phyloP scores from a whole-genome alignment of 2,113 vertebrate species.

The Catharus bicknelli region DNA sequence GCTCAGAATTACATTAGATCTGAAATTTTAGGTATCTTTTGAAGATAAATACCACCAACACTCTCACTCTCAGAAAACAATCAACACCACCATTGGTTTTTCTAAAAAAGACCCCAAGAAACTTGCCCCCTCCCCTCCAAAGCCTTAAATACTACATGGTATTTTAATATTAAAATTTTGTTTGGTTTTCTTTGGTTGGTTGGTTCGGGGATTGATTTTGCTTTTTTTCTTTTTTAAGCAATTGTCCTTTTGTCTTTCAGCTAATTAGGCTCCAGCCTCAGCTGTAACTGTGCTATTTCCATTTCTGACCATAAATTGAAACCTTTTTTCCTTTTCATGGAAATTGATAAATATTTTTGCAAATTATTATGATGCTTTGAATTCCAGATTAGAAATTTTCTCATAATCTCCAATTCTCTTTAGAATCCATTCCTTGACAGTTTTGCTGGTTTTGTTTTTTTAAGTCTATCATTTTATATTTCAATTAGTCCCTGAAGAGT shows the following conservation, averaged over 20 bases:
- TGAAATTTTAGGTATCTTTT: neutral
- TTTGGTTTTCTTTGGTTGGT: neutral
- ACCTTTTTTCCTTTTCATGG: neutral
- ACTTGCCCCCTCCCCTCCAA: accelerated
- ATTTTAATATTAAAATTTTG: neutral
- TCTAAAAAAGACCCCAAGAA: neutral
- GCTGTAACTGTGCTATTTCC: neutral
- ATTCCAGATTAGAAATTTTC: neutral
- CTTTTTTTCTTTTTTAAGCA: neutral
- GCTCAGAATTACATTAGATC: neutral
- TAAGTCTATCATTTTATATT: accelerated
- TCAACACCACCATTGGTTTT: neutral
- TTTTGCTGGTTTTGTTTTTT: neutral
- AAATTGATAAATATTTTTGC: neutral
- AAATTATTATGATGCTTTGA: neutral
- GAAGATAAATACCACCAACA: neutral
- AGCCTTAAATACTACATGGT: neutral
- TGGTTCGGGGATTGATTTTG: neutral
- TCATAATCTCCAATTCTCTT: neutral
- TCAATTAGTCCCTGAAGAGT: neutral
- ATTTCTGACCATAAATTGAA: neutral
- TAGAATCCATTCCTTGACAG: neutral
- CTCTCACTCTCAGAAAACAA: accelerated
- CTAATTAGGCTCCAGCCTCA: neutral
- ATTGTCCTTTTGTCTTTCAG: neutral